Evolutionary conservation across 2,113 vertebrate species (phyloP).

Genomic region (Gymnobelideus leadbeateri): DNA sequence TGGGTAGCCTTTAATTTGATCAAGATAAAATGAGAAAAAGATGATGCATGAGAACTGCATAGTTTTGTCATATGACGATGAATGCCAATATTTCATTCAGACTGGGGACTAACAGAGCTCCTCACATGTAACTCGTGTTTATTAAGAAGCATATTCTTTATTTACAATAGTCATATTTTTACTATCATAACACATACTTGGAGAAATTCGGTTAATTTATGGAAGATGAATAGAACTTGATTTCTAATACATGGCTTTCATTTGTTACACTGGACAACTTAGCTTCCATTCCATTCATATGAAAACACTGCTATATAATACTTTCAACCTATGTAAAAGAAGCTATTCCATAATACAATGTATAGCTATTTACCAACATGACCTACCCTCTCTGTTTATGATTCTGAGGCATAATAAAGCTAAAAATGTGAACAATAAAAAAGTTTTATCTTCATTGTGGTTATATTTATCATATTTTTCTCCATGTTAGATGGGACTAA

Average conservation of each 20-base stretch:
- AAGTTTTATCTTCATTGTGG: not conserved
- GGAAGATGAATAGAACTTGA: slow-evolving; percentile 40
- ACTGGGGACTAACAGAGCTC: slow-evolving; percentile 72
- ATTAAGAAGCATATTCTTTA: slow-evolving; percentile 72
- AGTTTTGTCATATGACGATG: slow-evolving; percentile 60
- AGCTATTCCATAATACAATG: slow-evolving; percentile 21
- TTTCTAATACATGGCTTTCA: slow-evolving; percentile 61
- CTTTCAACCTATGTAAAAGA: slow-evolving; percentile 38
- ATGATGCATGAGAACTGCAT: not conserved
- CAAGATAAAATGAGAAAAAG: slow-evolving; percentile 66
- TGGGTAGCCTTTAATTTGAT: slow-evolving; percentile 71
- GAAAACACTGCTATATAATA: not conserved
- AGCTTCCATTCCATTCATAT: slow-evolving; percentile 42
- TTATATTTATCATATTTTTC: slow-evolving; percentile 17
- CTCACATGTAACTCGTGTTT: slow-evolving; percentile 73
- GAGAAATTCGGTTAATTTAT: slow-evolving; percentile 71
- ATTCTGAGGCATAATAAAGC: not conserved
- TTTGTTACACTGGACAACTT: slow-evolving; percentile 9
- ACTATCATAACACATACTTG: slow-evolving; percentile 73
- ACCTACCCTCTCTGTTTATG: slow-evolving; percentile 18
- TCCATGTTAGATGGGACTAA: not conserved
- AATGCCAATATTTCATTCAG: slow-evolving; percentile 71
- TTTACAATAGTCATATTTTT: slow-evolving; percentile 70
- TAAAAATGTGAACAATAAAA: not conserved
- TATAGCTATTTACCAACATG: slow-evolving; percentile 43